Percentiles rank a stretch among this genome's conserved stretches.
These are phyloP conservation scores for Aurelia aurita complex sp. Pacific DNA, from an alignment of 30 jellyfish, hydroid and myxozoan species.

Conservation along the genomic window DNA sequence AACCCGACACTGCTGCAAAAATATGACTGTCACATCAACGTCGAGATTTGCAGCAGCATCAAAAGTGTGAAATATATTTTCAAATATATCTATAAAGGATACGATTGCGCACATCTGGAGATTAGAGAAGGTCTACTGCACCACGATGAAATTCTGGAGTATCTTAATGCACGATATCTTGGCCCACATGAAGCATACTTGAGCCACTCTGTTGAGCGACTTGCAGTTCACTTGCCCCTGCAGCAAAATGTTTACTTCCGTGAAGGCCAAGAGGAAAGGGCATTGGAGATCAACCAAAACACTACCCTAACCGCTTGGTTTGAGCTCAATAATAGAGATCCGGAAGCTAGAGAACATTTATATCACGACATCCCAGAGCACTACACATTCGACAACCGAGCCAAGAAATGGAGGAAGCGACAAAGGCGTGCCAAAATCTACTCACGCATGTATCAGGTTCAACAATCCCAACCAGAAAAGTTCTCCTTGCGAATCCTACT, in stretches of 20 bases:
- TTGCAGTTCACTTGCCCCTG: conserved; percentile 64
- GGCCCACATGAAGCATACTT: conserved; percentile 40
- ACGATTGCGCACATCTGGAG: conserved; percentile 45
- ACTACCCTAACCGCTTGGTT: conserved; percentile 66
- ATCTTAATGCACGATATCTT: conserved; percentile 38
- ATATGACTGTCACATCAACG: conserved; percentile 67
- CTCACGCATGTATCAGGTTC: neutral
- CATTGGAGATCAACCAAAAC: conserved; percentile 20
- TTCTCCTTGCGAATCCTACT: neutral
- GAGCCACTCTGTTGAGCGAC: conserved; percentile 48
- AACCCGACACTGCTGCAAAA: conserved; percentile 41
- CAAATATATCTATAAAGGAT: conserved; percentile 74
- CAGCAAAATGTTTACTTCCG: conserved; percentile 43
- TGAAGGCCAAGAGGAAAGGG: neutral
- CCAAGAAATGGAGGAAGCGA: neutral
- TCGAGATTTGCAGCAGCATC: conserved; percentile 60
- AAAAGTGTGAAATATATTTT: conserved; percentile 56
- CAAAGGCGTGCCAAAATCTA: neutral
- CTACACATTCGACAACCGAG: conserved; percentile 5
- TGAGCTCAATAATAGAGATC: conserved; percentile 10
- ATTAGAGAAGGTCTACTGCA: neutral
- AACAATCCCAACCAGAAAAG: neutral
- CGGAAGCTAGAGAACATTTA: neutral
- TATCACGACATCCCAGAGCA: conserved; percentile 61
- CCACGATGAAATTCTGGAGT: neutral